Evolutionary conservation across 2,113 vertebrate species (phyloP).

Genomic region (Montifringilla adamsi): DNA sequence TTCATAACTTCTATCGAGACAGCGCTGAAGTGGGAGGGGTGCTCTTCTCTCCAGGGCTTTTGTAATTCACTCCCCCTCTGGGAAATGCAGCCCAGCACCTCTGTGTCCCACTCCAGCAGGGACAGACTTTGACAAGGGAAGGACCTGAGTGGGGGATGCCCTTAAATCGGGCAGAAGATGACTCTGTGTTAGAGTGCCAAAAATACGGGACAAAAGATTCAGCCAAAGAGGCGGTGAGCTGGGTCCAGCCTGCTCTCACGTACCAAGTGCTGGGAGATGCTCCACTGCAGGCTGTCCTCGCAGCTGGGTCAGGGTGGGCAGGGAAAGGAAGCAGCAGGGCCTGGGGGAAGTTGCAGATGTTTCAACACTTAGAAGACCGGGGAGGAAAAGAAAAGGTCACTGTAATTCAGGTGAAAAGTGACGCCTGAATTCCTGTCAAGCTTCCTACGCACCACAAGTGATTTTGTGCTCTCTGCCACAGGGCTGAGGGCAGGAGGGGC

Average conservation of each 20-base stretch:
- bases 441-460: not conserved
- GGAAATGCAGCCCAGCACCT: not conserved
- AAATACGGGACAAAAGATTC: not conserved
- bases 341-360: not conserved
- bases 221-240: not conserved
- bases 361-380: not conserved
- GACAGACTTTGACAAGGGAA: not conserved
- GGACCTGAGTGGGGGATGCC: fast-evolving
- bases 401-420: not conserved
- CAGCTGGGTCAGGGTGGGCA: not conserved
- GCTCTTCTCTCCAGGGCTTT: not conserved
- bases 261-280: not conserved
- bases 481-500: not conserved
- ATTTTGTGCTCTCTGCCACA: not conserved
- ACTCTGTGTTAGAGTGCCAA: not conserved
- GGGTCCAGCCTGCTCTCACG: fast-evolving
- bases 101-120: fast-evolving
- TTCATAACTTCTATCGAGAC: not conserved
- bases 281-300: not conserved
- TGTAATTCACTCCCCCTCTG: not conserved
- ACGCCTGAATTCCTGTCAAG: not conserved
- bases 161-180: not conserved
- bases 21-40: fast-evolving
- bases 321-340: not conserved
- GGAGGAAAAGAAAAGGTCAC: not conserved